Evolutionary conservation across 2,797 vertebrate species (phyloP).

Genomic region (Silurus aristotelis): DNA sequence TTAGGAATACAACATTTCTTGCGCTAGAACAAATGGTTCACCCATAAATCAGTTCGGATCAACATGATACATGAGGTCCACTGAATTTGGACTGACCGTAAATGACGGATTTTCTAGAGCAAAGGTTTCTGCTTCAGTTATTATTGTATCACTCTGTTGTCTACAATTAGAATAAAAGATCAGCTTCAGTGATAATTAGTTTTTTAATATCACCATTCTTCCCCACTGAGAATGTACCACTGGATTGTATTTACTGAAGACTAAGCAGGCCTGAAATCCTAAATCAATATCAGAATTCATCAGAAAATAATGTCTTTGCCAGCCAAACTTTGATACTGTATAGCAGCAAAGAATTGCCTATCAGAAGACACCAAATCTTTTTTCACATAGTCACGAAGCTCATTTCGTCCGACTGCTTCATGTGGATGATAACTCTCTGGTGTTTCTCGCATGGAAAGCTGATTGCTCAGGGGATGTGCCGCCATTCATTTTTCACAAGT

Average conservation of each 20-base stretch:
- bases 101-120: neutral
- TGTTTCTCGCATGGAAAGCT: constrained; percentile 6
- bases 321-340: neutral
- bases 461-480: constrained; percentile 5
- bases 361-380: neutral
- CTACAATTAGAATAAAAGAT: neutral
- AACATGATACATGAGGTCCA: neutral
- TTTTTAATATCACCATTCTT: neutral
- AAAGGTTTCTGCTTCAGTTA: neutral
- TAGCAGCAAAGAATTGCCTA: neutral
- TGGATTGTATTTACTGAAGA: constrained; percentile 22
- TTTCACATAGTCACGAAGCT: neutral
- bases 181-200: neutral
- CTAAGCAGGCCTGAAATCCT: neutral
- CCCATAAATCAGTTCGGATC: neutral
- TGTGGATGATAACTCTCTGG: neutral
- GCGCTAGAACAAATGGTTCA: neutral
- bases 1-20: neutral
- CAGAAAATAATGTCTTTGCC: neutral
- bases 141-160: neutral
- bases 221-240: constrained; percentile 11
- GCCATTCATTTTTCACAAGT: constrained; percentile 8
- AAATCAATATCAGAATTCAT: constrained; percentile 16
- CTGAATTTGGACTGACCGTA: neutral
- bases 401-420: neutral